Conservation (phyloP, 2,797 vertebrate genomes). For the Manis crassicaudata region DNA sequence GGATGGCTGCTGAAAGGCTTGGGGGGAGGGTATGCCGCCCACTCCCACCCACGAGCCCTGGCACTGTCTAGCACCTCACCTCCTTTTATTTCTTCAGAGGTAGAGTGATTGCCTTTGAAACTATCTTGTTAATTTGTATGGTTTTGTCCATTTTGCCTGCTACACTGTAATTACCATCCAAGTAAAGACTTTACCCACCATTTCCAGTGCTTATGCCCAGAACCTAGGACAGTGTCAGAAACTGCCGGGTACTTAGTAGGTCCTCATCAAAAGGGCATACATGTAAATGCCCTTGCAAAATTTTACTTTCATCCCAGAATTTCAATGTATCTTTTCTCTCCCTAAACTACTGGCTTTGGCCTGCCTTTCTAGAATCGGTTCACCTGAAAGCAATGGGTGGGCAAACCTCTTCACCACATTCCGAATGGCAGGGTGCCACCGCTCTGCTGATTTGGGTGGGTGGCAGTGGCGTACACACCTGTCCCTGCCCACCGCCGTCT, state of each 20-base stretch:
- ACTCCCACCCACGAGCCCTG: background rate
- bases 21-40: background rate
- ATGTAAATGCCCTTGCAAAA: background rate
- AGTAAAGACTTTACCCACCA: background rate
- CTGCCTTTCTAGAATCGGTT: background rate
- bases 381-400: background rate
- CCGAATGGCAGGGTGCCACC: background rate
- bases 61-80: background rate
- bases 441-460: rapidly evolving
- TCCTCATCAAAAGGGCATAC: background rate
- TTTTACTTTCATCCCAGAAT: background rate
- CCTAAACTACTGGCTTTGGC: background rate
- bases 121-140: background rate
- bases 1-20: conserved; percentile 3
- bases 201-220: background rate
- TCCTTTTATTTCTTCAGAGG: background rate
- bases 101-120: background rate
- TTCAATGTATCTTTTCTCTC: background rate
- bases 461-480: rapidly evolving
- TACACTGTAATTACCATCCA: rapidly evolving
- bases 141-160: background rate
- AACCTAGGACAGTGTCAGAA: background rate
- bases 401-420: background rate
- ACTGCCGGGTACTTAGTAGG: rapidly evolving
- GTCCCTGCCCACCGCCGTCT: rapidly evolving